A percentile compares a stretch with the other conserved stretches of the same genome.
These are phyloP conservation scores for Aporophyla nigra DNA, from an alignment of 2,888 invertebrate species.

Conservation along the genomic window DNA sequence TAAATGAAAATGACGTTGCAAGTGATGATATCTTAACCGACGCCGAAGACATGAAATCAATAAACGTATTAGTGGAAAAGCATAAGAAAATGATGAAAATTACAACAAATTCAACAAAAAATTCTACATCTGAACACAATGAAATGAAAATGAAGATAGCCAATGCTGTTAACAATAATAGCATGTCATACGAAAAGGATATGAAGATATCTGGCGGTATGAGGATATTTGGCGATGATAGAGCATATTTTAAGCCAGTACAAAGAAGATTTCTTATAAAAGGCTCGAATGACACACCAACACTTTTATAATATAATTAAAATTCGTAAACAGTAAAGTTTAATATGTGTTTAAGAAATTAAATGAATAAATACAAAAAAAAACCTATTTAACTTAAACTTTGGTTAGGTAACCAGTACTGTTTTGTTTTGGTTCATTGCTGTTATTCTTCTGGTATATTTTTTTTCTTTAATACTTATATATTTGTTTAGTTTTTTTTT, in stretches of 20 bases:
- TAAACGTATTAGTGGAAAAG: neutral
- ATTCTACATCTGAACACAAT: neutral
- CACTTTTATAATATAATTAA: neutral
- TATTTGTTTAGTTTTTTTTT: no score
- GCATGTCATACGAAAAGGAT: neutral
- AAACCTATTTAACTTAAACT: neutral
- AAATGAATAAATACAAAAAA: neutral
- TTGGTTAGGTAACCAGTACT: neutral
- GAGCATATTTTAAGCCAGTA: constrained; percentile 45
- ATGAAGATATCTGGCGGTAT: neutral
- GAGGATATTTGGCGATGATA: constrained; percentile 17
- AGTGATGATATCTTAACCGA: constrained; percentile 62
- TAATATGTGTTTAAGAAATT: neutral
- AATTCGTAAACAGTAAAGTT: neutral
- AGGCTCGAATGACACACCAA: constrained; percentile 12
- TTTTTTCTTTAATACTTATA: no score
- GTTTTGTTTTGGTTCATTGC: neutral
- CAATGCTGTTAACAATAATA: neutral
- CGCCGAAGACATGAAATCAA: constrained; percentile 10
- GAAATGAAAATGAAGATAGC: neutral
- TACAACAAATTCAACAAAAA: neutral
- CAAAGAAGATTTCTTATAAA: constrained; percentile 64
- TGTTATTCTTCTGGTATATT: neutral
- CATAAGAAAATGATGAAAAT: neutral
- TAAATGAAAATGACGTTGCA: constrained; percentile 52